Percentiles rank a stretch among this genome's conserved stretches.
phyloP scores from a whole-genome alignment of 2,888 invertebrate genomes.

The Chironomus riparius region DNA sequence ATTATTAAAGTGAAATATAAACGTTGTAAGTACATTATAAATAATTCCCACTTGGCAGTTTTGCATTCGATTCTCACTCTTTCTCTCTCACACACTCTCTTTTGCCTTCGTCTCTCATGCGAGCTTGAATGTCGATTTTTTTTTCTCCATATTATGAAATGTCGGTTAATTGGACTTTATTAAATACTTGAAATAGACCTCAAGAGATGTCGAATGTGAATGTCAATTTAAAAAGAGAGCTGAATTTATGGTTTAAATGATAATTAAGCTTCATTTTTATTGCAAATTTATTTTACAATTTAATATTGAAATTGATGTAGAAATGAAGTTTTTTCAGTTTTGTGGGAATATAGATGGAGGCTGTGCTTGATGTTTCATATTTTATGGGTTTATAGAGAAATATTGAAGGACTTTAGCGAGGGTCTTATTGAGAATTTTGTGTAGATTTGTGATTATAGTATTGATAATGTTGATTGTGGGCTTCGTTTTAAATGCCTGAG shows the following conservation, averaged over 20 bases:
- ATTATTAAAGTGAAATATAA: background rate
- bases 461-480: too few species aligned
- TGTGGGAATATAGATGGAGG: too few species aligned
- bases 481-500: too few species aligned
- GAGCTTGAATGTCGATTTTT: background rate
- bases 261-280: background rate
- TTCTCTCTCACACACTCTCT: background rate
- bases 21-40: background rate
- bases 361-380: too few species aligned
- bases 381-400: too few species aligned
- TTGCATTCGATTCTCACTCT: background rate
- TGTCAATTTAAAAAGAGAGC: too few species aligned
- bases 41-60: background rate
- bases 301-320: too few species aligned
- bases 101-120: background rate
- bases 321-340: too few species aligned
- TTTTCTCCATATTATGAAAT: background rate
- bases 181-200: background rate
- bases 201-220: background rate
- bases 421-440: too few species aligned
- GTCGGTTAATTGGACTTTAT: background rate
- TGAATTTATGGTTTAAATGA: background rate
- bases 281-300: background rate
- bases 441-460: too few species aligned
- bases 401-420: too few species aligned